phyloP scores from a whole-genome alignment of 2,888 invertebrate genomes.

The Papilio elwesi region DNA sequence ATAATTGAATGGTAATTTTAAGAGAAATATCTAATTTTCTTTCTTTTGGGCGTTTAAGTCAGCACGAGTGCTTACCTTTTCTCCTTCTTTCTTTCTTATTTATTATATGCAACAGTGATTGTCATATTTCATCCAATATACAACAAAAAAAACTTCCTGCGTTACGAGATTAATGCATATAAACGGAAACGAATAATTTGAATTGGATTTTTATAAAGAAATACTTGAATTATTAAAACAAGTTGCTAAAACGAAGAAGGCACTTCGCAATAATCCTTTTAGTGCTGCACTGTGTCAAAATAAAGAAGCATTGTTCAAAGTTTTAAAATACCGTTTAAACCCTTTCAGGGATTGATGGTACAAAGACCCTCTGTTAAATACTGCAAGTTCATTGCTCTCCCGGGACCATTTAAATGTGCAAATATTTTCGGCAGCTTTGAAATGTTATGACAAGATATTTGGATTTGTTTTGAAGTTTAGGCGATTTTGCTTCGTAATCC shows the following conservation, averaged over 20 bases:
- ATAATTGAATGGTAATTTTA: too few relatives aligned
- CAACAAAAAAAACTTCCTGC: too few relatives aligned
- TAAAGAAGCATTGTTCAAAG: conserved; percentile 30
- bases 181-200: conserved; percentile 48
- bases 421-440: conserved; percentile 71
- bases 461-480: conserved; percentile 55
- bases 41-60: too few relatives aligned
- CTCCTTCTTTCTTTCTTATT: too few relatives aligned
- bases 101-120: too few relatives aligned
- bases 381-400: conserved; percentile 58
- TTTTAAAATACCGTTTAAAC: conserved; percentile 58
- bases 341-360: conserved; percentile 59
- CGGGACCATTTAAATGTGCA: conserved; percentile 63
- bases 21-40: too few relatives aligned
- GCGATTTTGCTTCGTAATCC: conserved; percentile 67
- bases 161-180: neutral
- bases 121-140: too few relatives aligned
- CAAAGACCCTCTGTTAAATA: conserved; percentile 60
- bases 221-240: neutral
- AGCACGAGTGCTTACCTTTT: too few relatives aligned
- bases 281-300: neutral
- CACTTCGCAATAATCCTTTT: conserved; percentile 28
- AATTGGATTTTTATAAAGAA: neutral
- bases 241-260: neutral
- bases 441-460: conserved; percentile 75